Conservation (phyloP, 1,140 invertebrate genomes). For the Drosophila jambulina region DNA sequence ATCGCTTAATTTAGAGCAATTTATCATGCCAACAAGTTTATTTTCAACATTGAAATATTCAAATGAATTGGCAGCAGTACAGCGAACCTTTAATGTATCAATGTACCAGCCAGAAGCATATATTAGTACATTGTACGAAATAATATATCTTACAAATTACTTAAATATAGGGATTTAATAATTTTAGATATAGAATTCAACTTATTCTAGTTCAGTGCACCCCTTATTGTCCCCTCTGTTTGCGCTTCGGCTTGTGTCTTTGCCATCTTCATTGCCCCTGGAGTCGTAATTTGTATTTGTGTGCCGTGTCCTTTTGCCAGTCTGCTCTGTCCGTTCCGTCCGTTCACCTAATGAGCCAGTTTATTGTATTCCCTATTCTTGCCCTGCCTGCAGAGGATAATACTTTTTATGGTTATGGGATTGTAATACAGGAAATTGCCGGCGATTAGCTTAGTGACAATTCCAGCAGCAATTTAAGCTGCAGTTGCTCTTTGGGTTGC, state of each 20-base stretch:
- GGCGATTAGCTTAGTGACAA: slow-evolving; percentile 61
- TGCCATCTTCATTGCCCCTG: slow-evolving; percentile 46
- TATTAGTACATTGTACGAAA: neutral
- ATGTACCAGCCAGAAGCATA: neutral
- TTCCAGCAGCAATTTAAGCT: slow-evolving; percentile 38
- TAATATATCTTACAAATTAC: neutral
- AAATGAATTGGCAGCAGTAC: neutral
- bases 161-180: neutral
- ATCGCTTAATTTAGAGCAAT: neutral
- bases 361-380: slow-evolving; percentile 41
- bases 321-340: neutral
- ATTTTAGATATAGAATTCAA: neutral
- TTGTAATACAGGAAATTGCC: slow-evolving; percentile 61
- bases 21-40: neutral
- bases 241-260: slow-evolving; percentile 50
- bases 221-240: slow-evolving; percentile 45
- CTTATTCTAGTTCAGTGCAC: slow-evolving; percentile 1
- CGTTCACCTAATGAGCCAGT: slow-evolving; percentile 44
- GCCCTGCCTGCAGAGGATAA: slow-evolving; percentile 15
- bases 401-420: slow-evolving; percentile 53
- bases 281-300: slow-evolving; percentile 60
- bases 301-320: slow-evolving; percentile 41
- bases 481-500: slow-evolving; percentile 19
- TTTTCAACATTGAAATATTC: neutral
- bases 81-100: neutral